Percentiles rank a stretch among this genome's conserved stretches.
phyloP scores from a whole-genome alignment of 2,888 invertebrate genomes.

The Sarcophaga carnaria region DNA sequence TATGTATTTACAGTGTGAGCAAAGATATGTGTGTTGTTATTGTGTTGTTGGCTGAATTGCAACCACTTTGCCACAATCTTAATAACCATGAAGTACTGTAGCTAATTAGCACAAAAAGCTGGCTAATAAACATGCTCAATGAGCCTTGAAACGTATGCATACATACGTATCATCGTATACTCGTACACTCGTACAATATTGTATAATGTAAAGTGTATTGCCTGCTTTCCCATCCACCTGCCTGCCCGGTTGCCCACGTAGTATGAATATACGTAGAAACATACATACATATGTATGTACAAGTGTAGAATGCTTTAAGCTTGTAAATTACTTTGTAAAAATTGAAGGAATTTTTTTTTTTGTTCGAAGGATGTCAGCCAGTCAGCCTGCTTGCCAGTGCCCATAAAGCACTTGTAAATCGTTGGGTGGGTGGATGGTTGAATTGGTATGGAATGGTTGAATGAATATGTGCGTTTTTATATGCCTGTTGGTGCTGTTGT shows the following conservation, averaged over 20 bases:
- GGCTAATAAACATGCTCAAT: constrained; percentile 80
- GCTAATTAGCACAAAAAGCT: constrained; percentile 81
- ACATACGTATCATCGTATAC: constrained; percentile 42
- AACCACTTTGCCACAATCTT: constrained; percentile 79
- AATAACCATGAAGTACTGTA: constrained; percentile 80
- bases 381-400: constrained; percentile 20
- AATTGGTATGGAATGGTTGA: neutral
- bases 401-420: constrained; percentile 54
- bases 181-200: constrained; percentile 1
- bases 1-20: constrained; percentile 28
- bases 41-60: constrained; percentile 69
- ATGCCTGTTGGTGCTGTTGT: constrained; percentile 10
- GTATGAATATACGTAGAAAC: constrained; percentile 9
- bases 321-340: constrained; percentile 49
- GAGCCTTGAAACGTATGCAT: constrained; percentile 74
- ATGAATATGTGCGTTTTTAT: neutral
- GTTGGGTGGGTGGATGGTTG: constrained; percentile 47
- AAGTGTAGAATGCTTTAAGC: constrained; percentile 51
- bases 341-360: constrained; percentile 55
- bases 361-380: constrained; percentile 37
- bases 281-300: constrained; percentile 16
- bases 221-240: neutral
- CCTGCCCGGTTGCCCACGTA: neutral
- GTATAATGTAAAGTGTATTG: constrained; percentile 6
- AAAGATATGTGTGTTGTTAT: constrained; percentile 61